Base-by-base conservation (phyloP, 2,888 invertebrate species). In the Dasysyrphus albostriatus region DNA sequence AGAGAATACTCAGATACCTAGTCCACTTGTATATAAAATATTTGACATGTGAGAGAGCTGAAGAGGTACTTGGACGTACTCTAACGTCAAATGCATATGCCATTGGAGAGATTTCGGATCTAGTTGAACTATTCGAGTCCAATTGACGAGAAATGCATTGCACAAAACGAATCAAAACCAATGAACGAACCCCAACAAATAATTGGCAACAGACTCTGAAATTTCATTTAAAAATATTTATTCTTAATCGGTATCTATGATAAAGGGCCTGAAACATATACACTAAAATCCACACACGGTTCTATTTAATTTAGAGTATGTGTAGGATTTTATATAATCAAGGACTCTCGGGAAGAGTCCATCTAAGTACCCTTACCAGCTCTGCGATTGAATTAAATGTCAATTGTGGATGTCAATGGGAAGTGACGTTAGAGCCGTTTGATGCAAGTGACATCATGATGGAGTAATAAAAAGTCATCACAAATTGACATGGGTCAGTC, bases 1-100 rank as follows among this genome's bases (percentile, higher is more conserved):
- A n/a, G 44, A 7, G n/a, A 44, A n/a, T 44, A 44, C 14, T 16
- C 9, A 19, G 19, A 58, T 37, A 16, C 10, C 16, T 9, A 16
- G 37, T 16, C 32, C 34, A 16, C 58, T 34, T 58, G 24, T 24
- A 2, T 16, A 16, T 19, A 5, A 16, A 58, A 42, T 70, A 79
- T 83, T 83, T 74, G 79, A 65, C 75, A 79, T 65, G 39, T 56
- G 49, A 75, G 63, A 65, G 70, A 47, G 14, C 24, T 70, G 12
- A 70, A 75, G 70, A 58, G 51, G 70, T 59, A 79, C 79, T 83
- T 19, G 34, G 34, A 59, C 49, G n/a, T 58, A 69, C 70, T 61
- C 63, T 16, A 34, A 65, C 19, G 75, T 83, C 83, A 83, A 79
- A 70, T 63, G 75, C 83, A 83, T 51, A 78, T 63, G 9, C 47